Evolutionary conservation across 2,113 vertebrate genomes (phyloP).

Genomic region (Formicarius rufipectus): DNA sequence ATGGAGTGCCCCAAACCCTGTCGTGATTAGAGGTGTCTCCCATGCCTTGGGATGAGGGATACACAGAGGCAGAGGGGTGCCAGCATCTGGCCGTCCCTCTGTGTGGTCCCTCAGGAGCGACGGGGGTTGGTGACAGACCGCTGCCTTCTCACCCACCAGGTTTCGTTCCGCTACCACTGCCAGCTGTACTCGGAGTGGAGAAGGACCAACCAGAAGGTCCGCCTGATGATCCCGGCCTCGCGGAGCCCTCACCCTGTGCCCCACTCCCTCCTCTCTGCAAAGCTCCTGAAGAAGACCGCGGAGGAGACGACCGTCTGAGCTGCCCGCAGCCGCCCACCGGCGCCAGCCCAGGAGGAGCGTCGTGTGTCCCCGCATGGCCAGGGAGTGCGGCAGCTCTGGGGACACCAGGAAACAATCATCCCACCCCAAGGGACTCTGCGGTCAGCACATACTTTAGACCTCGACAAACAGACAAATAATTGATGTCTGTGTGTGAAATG

Average conservation of each 20-base stretch:
- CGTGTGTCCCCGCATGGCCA: fast-evolving
- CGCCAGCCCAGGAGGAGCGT: not conserved
- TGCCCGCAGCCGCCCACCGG: fast-evolving
- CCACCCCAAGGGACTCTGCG: not conserved
- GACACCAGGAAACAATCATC: not conserved
- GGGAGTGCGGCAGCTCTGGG: not conserved
- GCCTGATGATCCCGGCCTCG: constrained; percentile 82
- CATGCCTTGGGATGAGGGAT: not conserved
- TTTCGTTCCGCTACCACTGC: constrained; percentile 97
- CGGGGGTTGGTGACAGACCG: not conserved
- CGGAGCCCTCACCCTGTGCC: constrained; percentile 78
- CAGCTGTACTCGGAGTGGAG: constrained; percentile 97
- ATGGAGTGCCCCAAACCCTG: fast-evolving
- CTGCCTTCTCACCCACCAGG: constrained; percentile 68
- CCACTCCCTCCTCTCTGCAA: constrained; percentile 84
- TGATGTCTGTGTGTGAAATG: not conserved
- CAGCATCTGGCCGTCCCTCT: not conserved
- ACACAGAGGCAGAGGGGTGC: not conserved
- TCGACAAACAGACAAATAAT: not conserved
- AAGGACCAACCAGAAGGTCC: constrained; percentile 93
- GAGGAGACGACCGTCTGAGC: constrained; percentile 90
- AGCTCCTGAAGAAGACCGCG: constrained; percentile 85
- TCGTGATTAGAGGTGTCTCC: not conserved
- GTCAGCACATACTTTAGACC: not conserved
- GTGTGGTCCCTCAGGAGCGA: not conserved